Evolutionary conservation across 1,140 invertebrate species (phyloP).

Genomic region (Theocolax elegans): DNA sequence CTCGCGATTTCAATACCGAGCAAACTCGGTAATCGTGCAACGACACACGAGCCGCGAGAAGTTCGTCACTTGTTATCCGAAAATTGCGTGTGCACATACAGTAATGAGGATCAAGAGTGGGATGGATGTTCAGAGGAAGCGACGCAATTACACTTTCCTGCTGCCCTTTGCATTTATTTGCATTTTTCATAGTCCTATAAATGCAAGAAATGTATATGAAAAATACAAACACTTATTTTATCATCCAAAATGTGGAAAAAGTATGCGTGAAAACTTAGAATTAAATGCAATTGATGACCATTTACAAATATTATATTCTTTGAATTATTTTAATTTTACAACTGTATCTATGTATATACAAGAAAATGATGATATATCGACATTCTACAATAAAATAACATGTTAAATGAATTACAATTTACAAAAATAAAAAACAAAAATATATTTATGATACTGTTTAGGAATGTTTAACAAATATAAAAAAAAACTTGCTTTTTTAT

Average conservation of each 20-base stretch:
- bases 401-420: background rate
- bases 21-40: no score
- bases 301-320: background rate
- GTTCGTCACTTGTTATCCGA: no score
- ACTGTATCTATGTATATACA: background rate
- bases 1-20: no score
- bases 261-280: background rate
- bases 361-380: background rate
- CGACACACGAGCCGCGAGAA: no score
- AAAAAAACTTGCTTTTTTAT: background rate
- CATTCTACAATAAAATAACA: background rate
- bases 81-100: no score
- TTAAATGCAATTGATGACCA: background rate
- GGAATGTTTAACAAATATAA: background rate
- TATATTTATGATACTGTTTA: background rate
- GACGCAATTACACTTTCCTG: no score
- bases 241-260: background rate
- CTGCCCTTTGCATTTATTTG: no score
- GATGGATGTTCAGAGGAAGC: no score
- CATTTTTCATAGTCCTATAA: no score
- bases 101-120: no score
- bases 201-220: no score
- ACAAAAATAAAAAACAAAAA: background rate
- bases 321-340: background rate
- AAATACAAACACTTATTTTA: no score